Evolutionary conservation across 37 sponge, comb jelly and placozoan genomes (phyloP).

Genomic region (Mnemiopsis leidyi): DNA sequence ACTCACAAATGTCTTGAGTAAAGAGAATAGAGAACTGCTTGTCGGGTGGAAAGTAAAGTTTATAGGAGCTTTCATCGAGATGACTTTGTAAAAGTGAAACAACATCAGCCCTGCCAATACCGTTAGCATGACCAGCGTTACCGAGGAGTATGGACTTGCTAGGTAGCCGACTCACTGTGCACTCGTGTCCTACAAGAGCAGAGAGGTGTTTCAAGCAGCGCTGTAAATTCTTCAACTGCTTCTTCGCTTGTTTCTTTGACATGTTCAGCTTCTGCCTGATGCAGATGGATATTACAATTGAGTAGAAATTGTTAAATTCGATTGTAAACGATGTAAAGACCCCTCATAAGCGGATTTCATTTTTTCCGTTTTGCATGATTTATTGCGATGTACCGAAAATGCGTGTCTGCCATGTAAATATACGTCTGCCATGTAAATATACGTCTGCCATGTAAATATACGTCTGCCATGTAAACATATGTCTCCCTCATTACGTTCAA

Average conservation of each 20-base stretch:
- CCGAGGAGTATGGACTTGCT: background rate
- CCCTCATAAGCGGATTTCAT: no score
- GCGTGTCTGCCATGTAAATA: no score
- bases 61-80: background rate
- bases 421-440: no score
- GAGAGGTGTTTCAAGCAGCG: constrained; percentile 25
- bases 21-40: constrained; percentile 54
- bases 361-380: no score
- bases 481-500: no score
- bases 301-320: no score
- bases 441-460: no score
- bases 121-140: constrained; percentile 50
- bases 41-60: constrained; percentile 47
- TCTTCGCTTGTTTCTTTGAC: constrained; percentile 60
- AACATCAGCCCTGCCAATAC: constrained; percentile 14
- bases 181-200: constrained; percentile 30
- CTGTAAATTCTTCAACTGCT: constrained; percentile 11
- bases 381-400: no score
- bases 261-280: no score
- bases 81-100: background rate
- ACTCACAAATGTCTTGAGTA: background rate
- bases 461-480: no score
- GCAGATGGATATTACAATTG: no score
- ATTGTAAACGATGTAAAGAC: no score
- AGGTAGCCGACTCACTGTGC: background rate